Conservation (phyloP, 2,113 vertebrate genomes). For the Oplegnathus fasciatus region DNA sequence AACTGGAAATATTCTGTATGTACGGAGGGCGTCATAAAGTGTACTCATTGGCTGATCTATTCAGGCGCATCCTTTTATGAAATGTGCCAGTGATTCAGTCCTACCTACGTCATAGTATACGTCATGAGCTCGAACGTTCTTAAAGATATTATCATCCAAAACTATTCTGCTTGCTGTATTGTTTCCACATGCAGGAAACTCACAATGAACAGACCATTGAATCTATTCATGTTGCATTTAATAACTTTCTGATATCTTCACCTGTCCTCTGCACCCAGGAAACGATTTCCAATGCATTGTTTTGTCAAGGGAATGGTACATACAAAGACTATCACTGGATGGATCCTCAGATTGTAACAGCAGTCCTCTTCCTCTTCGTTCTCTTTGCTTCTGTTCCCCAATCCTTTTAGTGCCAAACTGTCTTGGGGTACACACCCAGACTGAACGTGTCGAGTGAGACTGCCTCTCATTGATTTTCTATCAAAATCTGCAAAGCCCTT, state of each 20-base stretch:
- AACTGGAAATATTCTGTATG: conserved; percentile 4
- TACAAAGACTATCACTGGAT: not conserved
- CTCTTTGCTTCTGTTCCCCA: not conserved
- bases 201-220: not conserved
- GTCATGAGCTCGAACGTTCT: not conserved
- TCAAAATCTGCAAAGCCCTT: not conserved
- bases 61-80: conserved; percentile 20
- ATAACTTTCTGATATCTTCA: not conserved
- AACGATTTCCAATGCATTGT: not conserved
- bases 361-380: not conserved
- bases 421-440: not conserved
- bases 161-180: not conserved
- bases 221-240: conserved; percentile 5
- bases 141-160: not conserved
- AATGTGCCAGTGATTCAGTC: conserved; percentile 16
- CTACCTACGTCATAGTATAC: not conserved
- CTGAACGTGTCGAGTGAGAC: not conserved
- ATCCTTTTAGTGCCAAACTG: not conserved
- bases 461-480: not conserved
- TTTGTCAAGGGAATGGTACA: not conserved
- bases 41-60: conserved; percentile 7
- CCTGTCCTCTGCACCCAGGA: not conserved
- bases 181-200: conserved; percentile 2
- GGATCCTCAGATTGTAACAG: not conserved
- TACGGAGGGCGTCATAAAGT: not conserved